Percentiles rank a stretch among this genome's conserved stretches.
Conservation (phyloP, 92 coral and sea anemone species). For the Epizoanthus stellaris region DNA sequence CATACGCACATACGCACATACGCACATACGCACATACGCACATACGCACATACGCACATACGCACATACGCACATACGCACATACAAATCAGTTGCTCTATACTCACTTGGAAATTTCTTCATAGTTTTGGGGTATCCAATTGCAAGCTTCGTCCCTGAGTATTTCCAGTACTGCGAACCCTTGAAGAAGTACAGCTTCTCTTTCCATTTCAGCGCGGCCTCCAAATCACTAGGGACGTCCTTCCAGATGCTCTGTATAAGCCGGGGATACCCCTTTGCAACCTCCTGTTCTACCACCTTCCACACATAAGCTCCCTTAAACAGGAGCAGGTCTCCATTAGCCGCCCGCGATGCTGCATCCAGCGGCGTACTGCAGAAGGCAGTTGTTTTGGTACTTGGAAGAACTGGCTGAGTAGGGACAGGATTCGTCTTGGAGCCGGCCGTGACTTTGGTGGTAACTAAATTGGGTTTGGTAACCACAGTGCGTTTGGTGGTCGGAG, state of each 20-base stretch:
- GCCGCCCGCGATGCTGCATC: slow-evolving; percentile 25
- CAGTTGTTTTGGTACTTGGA: neutral
- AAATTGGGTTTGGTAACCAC: too few species aligned
- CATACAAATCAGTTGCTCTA: neutral
- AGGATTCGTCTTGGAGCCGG: neutral
- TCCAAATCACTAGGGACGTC: slow-evolving; percentile 19
- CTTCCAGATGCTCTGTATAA: slow-evolving; percentile 20
- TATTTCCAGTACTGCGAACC: slow-evolving; percentile 10
- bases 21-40: too few species aligned
- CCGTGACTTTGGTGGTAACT: neutral
- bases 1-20: too few species aligned
- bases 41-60: neutral
- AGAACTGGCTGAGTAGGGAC: slow-evolving; percentile 12
- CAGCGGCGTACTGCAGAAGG: slow-evolving; percentile 9
- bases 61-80: neutral
- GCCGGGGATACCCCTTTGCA: slow-evolving; percentile 12
- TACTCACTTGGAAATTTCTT: neutral
- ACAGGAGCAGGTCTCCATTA: slow-evolving; percentile 17
- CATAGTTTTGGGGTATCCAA: slow-evolving; percentile 1
- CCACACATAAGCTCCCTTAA: slow-evolving; percentile 3
- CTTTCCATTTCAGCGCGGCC: slow-evolving; percentile 13
- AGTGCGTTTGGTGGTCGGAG: too few species aligned
- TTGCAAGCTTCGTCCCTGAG: neutral
- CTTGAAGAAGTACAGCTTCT: slow-evolving; percentile 14
- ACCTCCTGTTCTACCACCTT: neutral